These are phyloP conservation scores for Hypselothyrea guttata DNA, from an alignment of 2,888 invertebrate genomes.

Conservation along the genomic window DNA sequence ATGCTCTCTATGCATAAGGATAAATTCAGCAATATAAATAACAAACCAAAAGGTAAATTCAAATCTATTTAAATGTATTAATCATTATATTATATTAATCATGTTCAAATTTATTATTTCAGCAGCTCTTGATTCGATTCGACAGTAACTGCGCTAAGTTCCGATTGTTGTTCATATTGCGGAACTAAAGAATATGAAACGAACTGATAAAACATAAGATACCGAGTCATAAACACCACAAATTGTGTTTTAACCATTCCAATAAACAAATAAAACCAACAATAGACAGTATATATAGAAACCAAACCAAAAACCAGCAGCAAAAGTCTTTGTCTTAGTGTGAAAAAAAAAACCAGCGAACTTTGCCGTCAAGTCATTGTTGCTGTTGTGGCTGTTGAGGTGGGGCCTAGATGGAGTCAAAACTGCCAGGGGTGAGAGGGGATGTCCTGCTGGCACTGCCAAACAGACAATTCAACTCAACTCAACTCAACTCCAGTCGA, in stretches of 20 bases:
- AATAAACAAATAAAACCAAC: neutral
- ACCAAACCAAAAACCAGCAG: slow-evolving; percentile 20
- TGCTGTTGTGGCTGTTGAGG: slow-evolving; percentile 34
- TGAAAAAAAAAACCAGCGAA: slow-evolving; percentile 54
- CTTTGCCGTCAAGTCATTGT: slow-evolving; percentile 75
- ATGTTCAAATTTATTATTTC: no score
- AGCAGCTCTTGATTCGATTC: no score
- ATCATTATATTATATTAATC: no score
- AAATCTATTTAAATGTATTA: no score
- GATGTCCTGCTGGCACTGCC: slow-evolving; percentile 11
- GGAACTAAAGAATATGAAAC: no score
- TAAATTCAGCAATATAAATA: slow-evolving; percentile 3
- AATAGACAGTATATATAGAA: slow-evolving; percentile 3
- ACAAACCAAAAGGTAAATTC: slow-evolving; percentile 23
- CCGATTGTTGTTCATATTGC: no score
- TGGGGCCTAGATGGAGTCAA: slow-evolving; percentile 11
- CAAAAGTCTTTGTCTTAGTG: slow-evolving; percentile 44
- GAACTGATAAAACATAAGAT: no score
- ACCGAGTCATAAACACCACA: no score
- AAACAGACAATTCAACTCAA: slow-evolving; percentile 46
- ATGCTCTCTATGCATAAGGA: slow-evolving; percentile 14
- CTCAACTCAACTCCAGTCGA: no score
- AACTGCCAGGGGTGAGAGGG: slow-evolving; percentile 1
- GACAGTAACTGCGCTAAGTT: no score
- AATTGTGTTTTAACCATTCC: no score